Conservation (phyloP, 2,888 invertebrate genomes). For the Linnaemya vulpina region DNA sequence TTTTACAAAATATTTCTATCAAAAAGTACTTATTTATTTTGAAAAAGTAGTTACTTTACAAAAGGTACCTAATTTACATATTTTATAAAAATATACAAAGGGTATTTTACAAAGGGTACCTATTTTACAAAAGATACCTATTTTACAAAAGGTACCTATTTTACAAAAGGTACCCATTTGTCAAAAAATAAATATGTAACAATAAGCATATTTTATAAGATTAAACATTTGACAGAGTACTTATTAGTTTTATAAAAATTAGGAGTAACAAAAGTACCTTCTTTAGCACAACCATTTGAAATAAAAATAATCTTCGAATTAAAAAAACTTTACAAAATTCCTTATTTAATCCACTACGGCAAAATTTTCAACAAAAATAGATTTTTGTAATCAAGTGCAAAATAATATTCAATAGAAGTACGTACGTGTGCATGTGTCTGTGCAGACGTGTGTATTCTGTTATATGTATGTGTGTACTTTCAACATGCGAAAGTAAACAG, state of each 20-base stretch:
- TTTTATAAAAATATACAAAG: no score
- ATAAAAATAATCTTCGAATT: background rate
- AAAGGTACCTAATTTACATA: background rate
- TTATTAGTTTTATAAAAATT: no score
- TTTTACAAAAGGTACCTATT: background rate
- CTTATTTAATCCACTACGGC: background rate
- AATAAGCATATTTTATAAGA: no score
- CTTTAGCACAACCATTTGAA: no score
- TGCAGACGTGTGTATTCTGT: background rate
- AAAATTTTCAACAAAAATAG: conserved; percentile 13
- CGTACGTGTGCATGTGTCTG: background rate
- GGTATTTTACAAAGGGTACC: no score
- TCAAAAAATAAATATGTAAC: no score
- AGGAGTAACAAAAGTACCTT: no score
- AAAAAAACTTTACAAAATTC: background rate
- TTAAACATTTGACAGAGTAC: no score
- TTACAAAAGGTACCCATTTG: background rate
- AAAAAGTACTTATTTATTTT: background rate
- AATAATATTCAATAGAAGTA: conserved; percentile 46
- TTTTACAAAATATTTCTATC: background rate
- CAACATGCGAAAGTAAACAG: conserved; percentile 7
- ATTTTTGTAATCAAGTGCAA: conserved; percentile 61
- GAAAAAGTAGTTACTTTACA: background rate
- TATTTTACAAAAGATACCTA: background rate
- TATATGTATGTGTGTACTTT: background rate